Conservation (phyloP, 2,113 vertebrate species). For the Tragelaphus imberbis region DNA sequence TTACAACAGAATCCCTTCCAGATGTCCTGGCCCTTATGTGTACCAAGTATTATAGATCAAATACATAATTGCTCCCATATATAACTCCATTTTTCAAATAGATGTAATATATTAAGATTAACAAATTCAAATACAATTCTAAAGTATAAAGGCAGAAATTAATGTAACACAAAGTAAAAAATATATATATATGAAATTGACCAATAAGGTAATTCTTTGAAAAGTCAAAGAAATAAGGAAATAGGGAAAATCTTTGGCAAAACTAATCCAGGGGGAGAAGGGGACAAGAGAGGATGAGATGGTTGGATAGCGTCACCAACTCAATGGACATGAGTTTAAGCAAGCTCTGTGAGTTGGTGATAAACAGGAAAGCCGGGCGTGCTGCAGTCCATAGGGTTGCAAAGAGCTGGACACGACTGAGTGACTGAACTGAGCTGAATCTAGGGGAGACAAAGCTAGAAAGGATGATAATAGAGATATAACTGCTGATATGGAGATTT, state of each 20-base stretch:
- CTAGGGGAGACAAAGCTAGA: not conserved
- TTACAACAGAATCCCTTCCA: not conserved
- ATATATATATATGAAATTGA: not conserved
- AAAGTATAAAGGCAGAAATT: not conserved
- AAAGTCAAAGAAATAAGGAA: conserved; percentile 2
- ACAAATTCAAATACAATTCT: conserved; percentile 7
- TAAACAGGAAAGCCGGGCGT: not conserved
- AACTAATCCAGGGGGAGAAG: not conserved
- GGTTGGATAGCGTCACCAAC: not conserved
- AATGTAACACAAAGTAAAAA: not conserved
- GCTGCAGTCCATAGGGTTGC: not conserved
- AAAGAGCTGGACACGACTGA: not conserved
- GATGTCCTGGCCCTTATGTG: not conserved
- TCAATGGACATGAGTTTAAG: not conserved
- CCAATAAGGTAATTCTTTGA: not conserved
- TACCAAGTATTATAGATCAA: not conserved
- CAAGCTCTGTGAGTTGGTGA: not conserved
- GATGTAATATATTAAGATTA: not conserved
- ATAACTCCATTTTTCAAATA: not conserved
- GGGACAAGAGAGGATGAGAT: not conserved
- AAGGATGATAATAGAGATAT: not conserved
- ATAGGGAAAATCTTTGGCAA: not conserved
- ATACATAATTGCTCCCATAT: not conserved
- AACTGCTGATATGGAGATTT: not conserved
- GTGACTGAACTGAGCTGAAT: not conserved